These are phyloP conservation scores for Emys orbicularis DNA, from an alignment of 2,797 vertebrate genomes.

Conservation along the genomic window DNA sequence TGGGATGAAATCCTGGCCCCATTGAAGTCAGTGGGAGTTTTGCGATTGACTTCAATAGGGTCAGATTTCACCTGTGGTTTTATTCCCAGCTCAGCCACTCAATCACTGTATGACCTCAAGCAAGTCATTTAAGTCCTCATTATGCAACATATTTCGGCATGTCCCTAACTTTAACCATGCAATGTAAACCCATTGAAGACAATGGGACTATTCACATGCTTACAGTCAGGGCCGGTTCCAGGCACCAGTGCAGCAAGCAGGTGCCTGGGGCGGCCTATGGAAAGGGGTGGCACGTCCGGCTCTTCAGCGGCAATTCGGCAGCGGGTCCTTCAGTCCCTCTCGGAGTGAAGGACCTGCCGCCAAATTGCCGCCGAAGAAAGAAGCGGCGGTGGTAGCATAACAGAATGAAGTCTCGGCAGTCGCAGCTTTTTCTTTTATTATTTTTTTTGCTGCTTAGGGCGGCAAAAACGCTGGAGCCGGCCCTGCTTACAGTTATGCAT, in stretches of 20 bases:
- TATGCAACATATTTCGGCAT: not conserved
- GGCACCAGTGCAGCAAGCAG: too few species aligned
- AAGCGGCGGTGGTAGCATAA: too few species aligned
- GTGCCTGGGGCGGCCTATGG: too few species aligned
- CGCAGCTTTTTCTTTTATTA: too few species aligned
- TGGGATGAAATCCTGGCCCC: not conserved
- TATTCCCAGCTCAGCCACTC: not conserved
- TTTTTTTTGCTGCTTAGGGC: too few species aligned
- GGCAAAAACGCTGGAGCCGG: too few species aligned
- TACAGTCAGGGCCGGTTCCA: not conserved
- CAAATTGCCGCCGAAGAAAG: too few species aligned
- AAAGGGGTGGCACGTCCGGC: too few species aligned
- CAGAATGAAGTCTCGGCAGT: too few species aligned
- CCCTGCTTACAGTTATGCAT: not conserved
- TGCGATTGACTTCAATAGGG: not conserved
- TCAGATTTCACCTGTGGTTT: not conserved
- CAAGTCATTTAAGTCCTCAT: not conserved
- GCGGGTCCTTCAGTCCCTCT: too few species aligned
- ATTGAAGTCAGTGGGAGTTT: not conserved
- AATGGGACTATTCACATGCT: not conserved
- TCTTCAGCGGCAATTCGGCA: too few species aligned
- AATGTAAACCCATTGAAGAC: rapidly evolving
- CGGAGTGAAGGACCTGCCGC: too few species aligned
- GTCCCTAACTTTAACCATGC: not conserved
- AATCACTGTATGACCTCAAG: not conserved